phyloP scores from a whole-genome alignment of 1,140 invertebrate species.

The Solenopsis invicta region DNA sequence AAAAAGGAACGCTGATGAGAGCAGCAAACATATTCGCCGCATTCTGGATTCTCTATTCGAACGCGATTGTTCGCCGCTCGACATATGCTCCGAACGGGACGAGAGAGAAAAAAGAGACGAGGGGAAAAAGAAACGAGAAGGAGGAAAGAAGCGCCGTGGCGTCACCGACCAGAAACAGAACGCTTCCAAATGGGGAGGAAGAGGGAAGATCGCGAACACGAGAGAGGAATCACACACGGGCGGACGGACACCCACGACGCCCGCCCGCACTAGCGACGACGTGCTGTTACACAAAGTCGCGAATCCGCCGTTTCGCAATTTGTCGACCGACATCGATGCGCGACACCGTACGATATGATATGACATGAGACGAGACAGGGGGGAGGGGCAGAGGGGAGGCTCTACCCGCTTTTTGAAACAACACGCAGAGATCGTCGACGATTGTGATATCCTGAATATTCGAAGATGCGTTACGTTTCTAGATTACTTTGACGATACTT shows the following conservation, averaged over 20 bases:
- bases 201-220: slow-evolving; percentile 46
- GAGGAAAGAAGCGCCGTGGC: slow-evolving; percentile 18
- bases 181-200: slow-evolving; percentile 69
- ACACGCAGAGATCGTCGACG: neutral
- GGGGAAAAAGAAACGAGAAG: neutral
- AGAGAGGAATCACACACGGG: slow-evolving; percentile 62
- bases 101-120: neutral
- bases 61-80: slow-evolving; percentile 45
- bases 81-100: slow-evolving; percentile 10
- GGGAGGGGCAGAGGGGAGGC: too few species aligned
- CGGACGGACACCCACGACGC: slow-evolving; percentile 70
- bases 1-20: slow-evolving; percentile 34
- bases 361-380: neutral
- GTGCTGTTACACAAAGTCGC: slow-evolving; percentile 48
- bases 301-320: slow-evolving; percentile 69
- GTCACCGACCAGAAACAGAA: slow-evolving; percentile 68
- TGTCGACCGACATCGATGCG: slow-evolving; percentile 34
- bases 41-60: slow-evolving; percentile 28
- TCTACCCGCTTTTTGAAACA: neutral
- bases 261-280: slow-evolving; percentile 62
- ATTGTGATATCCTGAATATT: neutral
- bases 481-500: neutral
- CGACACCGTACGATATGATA: slow-evolving; percentile 36
- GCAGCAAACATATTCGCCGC: slow-evolving; percentile 27
- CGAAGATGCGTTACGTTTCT: neutral